Evolutionary conservation across 1,140 invertebrate species (phyloP), one percentile per base, ranked within the genome.

Genomic region (Acromyrmex charruanus): DNA sequence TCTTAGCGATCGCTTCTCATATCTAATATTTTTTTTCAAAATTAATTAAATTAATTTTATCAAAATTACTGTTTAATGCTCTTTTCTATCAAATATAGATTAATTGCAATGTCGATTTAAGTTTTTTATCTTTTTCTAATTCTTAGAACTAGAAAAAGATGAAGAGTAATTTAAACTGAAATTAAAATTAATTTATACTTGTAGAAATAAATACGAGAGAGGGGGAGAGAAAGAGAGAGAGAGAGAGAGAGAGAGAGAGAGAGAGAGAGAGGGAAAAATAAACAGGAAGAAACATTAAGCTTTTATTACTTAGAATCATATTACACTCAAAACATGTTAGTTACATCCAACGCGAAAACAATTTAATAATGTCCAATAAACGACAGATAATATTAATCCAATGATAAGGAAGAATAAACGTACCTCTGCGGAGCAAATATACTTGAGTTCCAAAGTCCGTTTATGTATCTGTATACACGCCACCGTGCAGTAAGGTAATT

Each of bases 401-500:
- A 18, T n/a, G 58, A 81, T 31, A 25, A 59, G 58, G 14, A 61
- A 1, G 55, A 75, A 82, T 55, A 53, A 55, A 6, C 68, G 75
- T 61, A 21, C 75, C 39, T 77, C 55, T 28, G 35, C 31, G 21
- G 21, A 81, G 66, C 66, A 58, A 61, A 75, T 28, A 75, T 28
- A 63, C 14, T 61, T 35, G 39, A 12, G 9, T 80, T 80, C 2
- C 31, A 25, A 82, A 74, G 66, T 82, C 51, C 31, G n/a, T 31
- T 79, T 66, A n/a, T 65, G 28, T 39, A 55, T 39, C n/a, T 18
- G 14, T 55, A 31, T 25, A 18, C 16, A 44, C 35, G 71, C 51
- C 51, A 77, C 55, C 16, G 49, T 66, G 35, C 35, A 66, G 65
- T 69, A 71, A 87, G 65, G 82, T 86, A 87, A 91, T 91, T 89